phyloP scores from a whole-genome alignment of 2,888 invertebrate genomes.

The Limnephilus marmoratus region DNA sequence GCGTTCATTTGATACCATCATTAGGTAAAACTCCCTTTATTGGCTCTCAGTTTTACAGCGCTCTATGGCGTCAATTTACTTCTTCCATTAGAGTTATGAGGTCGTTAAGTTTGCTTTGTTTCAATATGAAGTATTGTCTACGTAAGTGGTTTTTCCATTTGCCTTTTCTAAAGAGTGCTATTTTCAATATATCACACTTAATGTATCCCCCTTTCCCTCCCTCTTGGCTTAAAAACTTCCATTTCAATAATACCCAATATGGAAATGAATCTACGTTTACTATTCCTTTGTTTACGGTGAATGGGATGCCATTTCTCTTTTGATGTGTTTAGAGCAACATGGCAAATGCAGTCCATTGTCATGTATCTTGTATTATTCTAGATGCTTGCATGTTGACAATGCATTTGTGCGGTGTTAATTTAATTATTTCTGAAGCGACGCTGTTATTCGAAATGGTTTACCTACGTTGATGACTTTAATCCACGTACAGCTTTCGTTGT shows the following conservation, averaged over 20 bases:
- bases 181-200: slow-evolving; percentile 12
- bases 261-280: slow-evolving; percentile 11
- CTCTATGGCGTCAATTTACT: not conserved
- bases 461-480: not conserved
- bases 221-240: not conserved
- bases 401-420: not conserved
- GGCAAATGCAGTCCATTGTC: not conserved
- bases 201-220: not conserved
- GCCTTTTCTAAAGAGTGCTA: not conserved
- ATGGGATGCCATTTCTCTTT: slow-evolving; percentile 15
- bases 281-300: slow-evolving; percentile 8
- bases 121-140: not conserved
- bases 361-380: slow-evolving; percentile 8
- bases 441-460: not conserved
- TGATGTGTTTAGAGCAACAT: not conserved
- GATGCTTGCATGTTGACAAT: not conserved
- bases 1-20: not conserved
- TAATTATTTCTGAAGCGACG: not conserved
- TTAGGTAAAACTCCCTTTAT: not conserved
- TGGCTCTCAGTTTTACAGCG: not conserved
- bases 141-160: not conserved
- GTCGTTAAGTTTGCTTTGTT: not conserved
- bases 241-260: not conserved
- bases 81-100: not conserved
- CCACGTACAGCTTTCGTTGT: not conserved